Base-by-base conservation (phyloP, 1,140 invertebrate species). In the Riptortus pedestris region DNA sequence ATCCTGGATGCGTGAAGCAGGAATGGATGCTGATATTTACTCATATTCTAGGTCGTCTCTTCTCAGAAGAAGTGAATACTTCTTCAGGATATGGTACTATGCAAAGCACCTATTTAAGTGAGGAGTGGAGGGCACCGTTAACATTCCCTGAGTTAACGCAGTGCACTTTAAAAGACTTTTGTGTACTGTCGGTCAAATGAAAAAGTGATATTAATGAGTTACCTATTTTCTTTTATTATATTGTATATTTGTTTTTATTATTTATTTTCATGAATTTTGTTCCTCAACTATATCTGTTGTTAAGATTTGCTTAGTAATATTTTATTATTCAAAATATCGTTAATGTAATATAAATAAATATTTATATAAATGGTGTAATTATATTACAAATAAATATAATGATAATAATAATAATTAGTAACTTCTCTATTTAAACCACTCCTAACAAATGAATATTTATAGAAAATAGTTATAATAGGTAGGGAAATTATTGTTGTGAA, bases 71-170 rank as follows among this genome's bases (percentile, higher is more conserved):
- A 90, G 93, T 72, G 92, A 95, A 78, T 95, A 95, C 77, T 95
- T 94, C 84, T 95, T 95, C 83, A 82, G 88, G 66, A 88, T 95
- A 75, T 92, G 88, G 88, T 85, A 86, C 74, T 88, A 90, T 70
- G 87, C 88, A 60, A 85, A 85, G 69, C 83, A 88, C 74, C 78
- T 91, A 43, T 91, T 91, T 75, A 82, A 87, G 76, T 86, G 82
- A 80, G 68, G 51, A 61, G 38, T 24, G 27, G 38, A 45, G 26
- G 12, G 20, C 20, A 18, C 20, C n/a, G 59, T 61, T 60, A 65
- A 65, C 64, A 33, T 60, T 65, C 64, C 64, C 64, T 65, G 64
- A 61, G 64, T 65, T 65, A 65, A 58, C 63, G 12, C 16, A 28
- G 31, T 47, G n/a, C 18, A 29, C 38, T 62, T 28, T 0, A 14